Evolutionary conservation across 2,888 invertebrate genomes (phyloP).

Genomic region (Ormyrus nitidulus): DNA sequence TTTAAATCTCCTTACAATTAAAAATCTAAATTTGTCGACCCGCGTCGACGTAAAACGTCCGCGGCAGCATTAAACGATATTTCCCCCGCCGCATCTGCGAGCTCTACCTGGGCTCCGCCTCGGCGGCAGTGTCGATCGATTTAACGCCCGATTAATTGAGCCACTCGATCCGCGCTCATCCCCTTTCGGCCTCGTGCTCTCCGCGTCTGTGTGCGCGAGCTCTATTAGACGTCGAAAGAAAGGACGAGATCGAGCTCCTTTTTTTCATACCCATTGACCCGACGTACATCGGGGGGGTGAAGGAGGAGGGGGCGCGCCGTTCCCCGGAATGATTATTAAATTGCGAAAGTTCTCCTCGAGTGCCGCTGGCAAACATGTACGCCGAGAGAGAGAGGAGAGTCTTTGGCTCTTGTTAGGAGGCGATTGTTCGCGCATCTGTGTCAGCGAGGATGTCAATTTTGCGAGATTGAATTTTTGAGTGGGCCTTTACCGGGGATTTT

Average conservation of each 20-base stretch:
- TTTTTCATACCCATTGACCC: slow-evolving; percentile 42
- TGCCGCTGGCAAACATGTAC: neutral
- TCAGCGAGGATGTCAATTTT: slow-evolving; percentile 20
- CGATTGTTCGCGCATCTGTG: neutral
- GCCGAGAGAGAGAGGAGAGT: neutral
- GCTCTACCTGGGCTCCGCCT: slow-evolving; percentile 1
- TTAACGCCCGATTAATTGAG: slow-evolving; percentile 58
- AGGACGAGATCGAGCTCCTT: slow-evolving; percentile 10
- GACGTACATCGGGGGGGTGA: slow-evolving; percentile 6
- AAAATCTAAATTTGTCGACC: no score
- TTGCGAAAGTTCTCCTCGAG: slow-evolving; percentile 37
- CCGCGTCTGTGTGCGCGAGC: slow-evolving; percentile 17
- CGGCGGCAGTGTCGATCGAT: slow-evolving; percentile 55
- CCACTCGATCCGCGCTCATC: slow-evolving; percentile 40
- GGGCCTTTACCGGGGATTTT: neutral
- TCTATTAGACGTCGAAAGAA: slow-evolving; percentile 27
- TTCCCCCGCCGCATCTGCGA: neutral
- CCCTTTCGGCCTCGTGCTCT: neutral
- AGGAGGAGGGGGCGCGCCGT: neutral
- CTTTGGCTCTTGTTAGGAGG: neutral
- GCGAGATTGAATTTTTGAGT: slow-evolving; percentile 24
- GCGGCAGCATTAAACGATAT: neutral
- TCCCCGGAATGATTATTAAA: slow-evolving; percentile 49
- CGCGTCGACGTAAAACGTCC: no score
- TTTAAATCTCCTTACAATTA: no score